These are phyloP conservation scores for Agrochola macilenta DNA, from an alignment of 2,888 invertebrate genomes.

Conservation along the genomic window DNA sequence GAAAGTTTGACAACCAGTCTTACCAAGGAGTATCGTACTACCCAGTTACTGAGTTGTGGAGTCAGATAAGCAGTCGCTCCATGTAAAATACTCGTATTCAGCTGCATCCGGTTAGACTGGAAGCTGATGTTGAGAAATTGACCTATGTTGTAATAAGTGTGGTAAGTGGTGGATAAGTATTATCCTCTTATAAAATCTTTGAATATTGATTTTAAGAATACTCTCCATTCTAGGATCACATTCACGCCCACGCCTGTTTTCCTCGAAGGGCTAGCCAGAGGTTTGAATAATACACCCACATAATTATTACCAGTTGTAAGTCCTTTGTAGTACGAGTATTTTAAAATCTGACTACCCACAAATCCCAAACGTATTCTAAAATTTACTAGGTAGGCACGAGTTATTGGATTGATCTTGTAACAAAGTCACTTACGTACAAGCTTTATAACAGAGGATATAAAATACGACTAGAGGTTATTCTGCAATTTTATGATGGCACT, in stretches of 20 bases:
- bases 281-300: neutral
- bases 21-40: no score
- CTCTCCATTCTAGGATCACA: neutral
- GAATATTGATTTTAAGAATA: neutral
- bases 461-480: conserved; percentile 35
- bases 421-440: conserved; percentile 21
- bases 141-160: no score
- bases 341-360: neutral
- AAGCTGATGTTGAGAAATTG: no score
- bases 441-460: conserved; percentile 31
- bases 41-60: no score
- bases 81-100: no score
- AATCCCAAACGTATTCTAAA: neutral
- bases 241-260: neutral
- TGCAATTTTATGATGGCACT: conserved; percentile 27
- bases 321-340: neutral
- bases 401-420: conserved; percentile 25
- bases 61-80: no score
- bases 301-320: neutral
- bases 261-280: neutral
- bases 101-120: no score
- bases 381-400: neutral
- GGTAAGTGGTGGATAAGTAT: no score
- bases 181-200: neutral
- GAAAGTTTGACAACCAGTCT: no score